Evolutionary conservation across 2,113 vertebrate species (phyloP).

Genomic region (Casuarius casuarius): DNA sequence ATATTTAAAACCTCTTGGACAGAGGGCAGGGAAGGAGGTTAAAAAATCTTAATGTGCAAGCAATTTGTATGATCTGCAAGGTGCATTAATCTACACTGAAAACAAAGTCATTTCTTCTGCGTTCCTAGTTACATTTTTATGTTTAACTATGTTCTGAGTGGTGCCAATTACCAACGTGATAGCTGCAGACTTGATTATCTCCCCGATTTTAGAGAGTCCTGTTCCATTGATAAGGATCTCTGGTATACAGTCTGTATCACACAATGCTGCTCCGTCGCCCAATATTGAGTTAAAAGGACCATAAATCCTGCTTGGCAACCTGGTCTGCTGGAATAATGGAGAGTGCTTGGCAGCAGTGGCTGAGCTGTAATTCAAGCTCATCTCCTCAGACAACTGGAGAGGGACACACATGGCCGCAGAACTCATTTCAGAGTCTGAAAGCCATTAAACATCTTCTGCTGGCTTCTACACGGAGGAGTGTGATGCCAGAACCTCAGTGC

Average conservation of each 20-base stretch:
- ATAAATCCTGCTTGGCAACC: conserved; percentile 78
- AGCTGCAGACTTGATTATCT: conserved; percentile 85
- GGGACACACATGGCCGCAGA: conserved; percentile 79
- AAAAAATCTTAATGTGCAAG: conserved; percentile 29
- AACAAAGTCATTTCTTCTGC: conserved; percentile 36
- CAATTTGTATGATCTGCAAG: conserved; percentile 22
- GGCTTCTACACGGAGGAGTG: conserved; percentile 62
- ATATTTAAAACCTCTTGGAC: conserved; percentile 3
- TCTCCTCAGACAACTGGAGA: conserved; percentile 80
- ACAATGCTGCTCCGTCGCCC: conserved; percentile 73
- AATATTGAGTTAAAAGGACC: conserved; percentile 76
- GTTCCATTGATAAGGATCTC: conserved; percentile 83
- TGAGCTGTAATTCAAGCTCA: conserved; percentile 83
- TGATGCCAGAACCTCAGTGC: conserved; percentile 74
- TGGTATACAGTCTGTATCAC: conserved; percentile 74
- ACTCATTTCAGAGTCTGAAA: conserved; percentile 79
- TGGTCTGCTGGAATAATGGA: conserved; percentile 74
- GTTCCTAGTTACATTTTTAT: conserved; percentile 21
- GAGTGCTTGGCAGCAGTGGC: conserved; percentile 74
- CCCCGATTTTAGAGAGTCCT: conserved; percentile 81
- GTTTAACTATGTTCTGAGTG: conserved; percentile 49
- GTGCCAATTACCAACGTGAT: conserved; percentile 76
- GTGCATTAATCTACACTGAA: background rate
- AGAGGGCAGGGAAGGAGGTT: background rate
- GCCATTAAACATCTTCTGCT: conserved; percentile 81